Percentiles rank a stretch among this genome's conserved stretches.
Evolutionary conservation across 2,888 invertebrate genomes (phyloP).

Genomic region (Callimorpha dominula): DNA sequence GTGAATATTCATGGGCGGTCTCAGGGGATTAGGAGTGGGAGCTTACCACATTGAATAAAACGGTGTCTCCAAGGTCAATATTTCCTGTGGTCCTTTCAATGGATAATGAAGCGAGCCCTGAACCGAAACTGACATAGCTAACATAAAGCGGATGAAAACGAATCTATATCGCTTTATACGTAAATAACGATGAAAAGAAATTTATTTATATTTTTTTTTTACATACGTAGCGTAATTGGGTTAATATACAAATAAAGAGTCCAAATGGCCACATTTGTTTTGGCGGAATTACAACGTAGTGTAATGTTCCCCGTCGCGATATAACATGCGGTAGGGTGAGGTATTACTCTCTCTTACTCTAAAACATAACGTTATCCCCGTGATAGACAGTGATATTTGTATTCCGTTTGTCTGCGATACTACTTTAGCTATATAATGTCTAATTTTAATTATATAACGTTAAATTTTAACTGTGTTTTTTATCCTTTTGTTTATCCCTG

Average conservation of each 20-base stretch:
- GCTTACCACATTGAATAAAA: background rate
- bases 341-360: background rate
- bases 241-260: background rate
- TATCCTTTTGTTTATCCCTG: background rate
- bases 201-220: too few relatives aligned
- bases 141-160: background rate
- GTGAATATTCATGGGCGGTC: too few relatives aligned
- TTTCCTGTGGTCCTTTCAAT: background rate
- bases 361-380: background rate
- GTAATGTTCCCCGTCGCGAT: background rate
- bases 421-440: background rate
- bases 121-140: background rate
- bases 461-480: background rate
- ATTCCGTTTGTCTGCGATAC: background rate
- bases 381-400: background rate
- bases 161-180: background rate
- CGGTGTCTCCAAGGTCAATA: too few relatives aligned
- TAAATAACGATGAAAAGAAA: too few relatives aligned
- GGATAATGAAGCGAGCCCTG: background rate
- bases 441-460: background rate
- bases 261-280: background rate
- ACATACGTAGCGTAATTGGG: background rate
- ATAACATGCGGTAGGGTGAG: background rate
- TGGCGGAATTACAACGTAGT: background rate
- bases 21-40: background rate